Conservation (phyloP, 2,113 vertebrate species). For the Onychorhynchus coronatus region DNA sequence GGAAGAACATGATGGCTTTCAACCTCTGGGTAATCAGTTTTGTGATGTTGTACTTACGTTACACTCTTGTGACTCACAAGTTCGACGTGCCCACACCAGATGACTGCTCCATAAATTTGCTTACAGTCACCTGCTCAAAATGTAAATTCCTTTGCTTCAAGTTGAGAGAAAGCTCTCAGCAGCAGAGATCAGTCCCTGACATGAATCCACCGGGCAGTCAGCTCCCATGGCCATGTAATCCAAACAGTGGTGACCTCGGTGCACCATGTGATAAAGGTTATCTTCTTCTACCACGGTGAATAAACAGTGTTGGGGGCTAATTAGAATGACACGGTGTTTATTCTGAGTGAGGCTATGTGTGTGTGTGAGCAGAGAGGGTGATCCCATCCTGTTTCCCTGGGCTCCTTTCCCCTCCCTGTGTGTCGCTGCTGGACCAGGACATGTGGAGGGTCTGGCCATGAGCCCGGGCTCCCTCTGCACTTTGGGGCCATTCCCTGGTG, state of each 20-base stretch:
- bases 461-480: not conserved
- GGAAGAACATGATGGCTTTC: accelerated
- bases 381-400: accelerated
- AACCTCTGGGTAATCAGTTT: accelerated
- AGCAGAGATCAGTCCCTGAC: not conserved
- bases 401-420: not conserved
- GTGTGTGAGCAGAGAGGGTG: accelerated
- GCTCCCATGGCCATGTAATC: accelerated
- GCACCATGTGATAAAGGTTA: accelerated
- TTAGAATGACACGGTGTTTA: accelerated
- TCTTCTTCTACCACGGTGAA: not conserved
- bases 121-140: not conserved
- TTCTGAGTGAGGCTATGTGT: accelerated
- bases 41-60: accelerated
- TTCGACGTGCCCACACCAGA: accelerated
- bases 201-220: not conserved
- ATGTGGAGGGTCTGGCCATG: not conserved
- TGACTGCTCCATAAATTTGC: accelerated
- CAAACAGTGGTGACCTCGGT: accelerated
- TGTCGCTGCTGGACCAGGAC: not conserved
- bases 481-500: not conserved
- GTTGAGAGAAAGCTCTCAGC: not conserved
- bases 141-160: not conserved
- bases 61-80: not conserved
- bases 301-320: not conserved